These are phyloP conservation scores for Hydrophis major DNA, from an alignment of 2,797 vertebrate species.

Conservation along the genomic window DNA sequence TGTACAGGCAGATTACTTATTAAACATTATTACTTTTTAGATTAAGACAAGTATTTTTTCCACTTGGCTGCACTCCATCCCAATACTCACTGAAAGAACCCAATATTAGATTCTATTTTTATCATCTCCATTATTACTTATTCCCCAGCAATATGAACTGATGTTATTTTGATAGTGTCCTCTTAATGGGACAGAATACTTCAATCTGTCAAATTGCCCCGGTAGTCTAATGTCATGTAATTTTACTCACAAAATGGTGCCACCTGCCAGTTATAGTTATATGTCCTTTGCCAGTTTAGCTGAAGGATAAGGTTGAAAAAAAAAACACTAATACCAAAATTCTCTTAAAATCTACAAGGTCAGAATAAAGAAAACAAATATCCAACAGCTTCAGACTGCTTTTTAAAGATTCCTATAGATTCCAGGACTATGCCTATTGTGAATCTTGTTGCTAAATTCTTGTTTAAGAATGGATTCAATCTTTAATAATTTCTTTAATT, in stretches of 20 bases:
- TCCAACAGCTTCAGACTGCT: not conserved
- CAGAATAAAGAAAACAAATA: not conserved
- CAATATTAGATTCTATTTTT: not conserved
- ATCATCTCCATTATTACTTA: not conserved
- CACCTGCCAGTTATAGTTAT: not conserved
- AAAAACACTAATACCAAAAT: not conserved
- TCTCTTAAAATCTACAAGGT: not conserved
- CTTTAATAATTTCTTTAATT: not conserved
- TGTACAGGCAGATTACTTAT: not conserved
- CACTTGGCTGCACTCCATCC: not conserved
- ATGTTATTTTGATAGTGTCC: not conserved
- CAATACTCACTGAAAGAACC: not conserved
- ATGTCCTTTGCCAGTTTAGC: not conserved
- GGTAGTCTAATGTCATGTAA: not conserved
- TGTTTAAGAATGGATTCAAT: not conserved
- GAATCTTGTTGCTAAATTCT: not conserved
- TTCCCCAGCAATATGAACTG: not conserved
- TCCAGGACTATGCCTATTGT: not conserved
- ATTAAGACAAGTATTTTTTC: not conserved
- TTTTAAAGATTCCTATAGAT: not conserved
- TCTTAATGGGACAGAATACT: not conserved
- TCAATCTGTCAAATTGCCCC: not conserved
- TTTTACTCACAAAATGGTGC: not conserved
- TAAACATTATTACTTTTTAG: not conserved
- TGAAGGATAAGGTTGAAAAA: not conserved